Evolutionary conservation across 2,797 vertebrate genomes (phyloP), one percentile per base, ranked within the genome.

Genomic region (Cygnus olor): DNA sequence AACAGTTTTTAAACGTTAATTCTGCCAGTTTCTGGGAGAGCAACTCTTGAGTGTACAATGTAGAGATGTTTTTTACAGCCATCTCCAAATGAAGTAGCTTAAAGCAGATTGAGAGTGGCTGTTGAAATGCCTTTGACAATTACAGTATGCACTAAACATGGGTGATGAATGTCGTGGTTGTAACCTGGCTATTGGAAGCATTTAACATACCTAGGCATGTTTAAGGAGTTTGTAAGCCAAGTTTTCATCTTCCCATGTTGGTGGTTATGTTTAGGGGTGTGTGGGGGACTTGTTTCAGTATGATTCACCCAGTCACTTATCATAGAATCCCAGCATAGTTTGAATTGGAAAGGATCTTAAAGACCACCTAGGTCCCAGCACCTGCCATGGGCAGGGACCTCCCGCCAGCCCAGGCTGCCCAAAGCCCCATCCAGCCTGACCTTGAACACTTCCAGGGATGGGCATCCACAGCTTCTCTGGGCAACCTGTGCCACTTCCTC

Each of bases 241-340:
- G 7, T 42, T n/a, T 27, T 38, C 6, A 10, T 40, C 36, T 53
- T 24, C 18, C 5, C 3, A 10, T 14, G 21, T 49, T 12, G 20
- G 20, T 51, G 32, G 21, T 63, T 66, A 13, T 0, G 0, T 49
- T 36, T 6, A 36, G 40, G 11, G 24, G 21, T 9, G 5, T 1
- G 0, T 32, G 10, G 58, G 9, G 49, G 22, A 1, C 8, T 5
- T 36, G 9, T 25, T 71, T 60, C 3, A 6, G 1, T 44, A 0
- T 4, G 24, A 27, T 44, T 77, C 42, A 4, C 6, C 1, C 7
- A 14, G 19, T 20, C 14, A 5, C 0, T 0, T 53, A 28, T 53
- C 25, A 27, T 17, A 53, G 51, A 53, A 53, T 17, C 27, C 14
- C 51, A 53, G 51, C 27, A 16, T 28, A 28, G 51, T 28, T 53